Evolutionary conservation across 2,888 invertebrate species (phyloP).

Genomic region (Xylota segnis): DNA sequence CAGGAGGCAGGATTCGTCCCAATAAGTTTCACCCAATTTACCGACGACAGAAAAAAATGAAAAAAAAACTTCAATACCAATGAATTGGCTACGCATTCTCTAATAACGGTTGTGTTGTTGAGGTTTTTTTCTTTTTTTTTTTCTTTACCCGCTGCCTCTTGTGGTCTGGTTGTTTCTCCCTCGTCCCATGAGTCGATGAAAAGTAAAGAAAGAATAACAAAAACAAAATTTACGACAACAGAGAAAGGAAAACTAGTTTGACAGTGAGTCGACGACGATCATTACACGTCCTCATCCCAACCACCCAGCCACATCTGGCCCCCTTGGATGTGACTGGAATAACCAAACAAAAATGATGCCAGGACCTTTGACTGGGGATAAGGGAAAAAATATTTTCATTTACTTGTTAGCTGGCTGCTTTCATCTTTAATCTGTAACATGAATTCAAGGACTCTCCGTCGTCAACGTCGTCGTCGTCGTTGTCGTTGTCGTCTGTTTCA

Average conservation of each 20-base stretch:
- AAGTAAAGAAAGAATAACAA: neutral
- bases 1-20: conserved; percentile 8
- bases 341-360: conserved; percentile 21
- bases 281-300: conserved; percentile 37
- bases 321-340: conserved; percentile 49
- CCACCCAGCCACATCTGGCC: neutral
- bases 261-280: conserved; percentile 37
- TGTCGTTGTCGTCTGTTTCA: conserved; percentile 43
- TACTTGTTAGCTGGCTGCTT: conserved; percentile 56
- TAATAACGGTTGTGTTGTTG: conserved; percentile 13
- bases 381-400: conserved; percentile 55
- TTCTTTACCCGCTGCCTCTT: neutral
- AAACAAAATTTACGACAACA: conserved; percentile 34
- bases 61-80: conserved; percentile 39
- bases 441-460: conserved; percentile 48
- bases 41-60: neutral
- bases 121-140: conserved; percentile 7
- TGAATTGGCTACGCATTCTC: conserved; percentile 45
- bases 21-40: conserved; percentile 30
- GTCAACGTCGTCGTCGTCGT: conserved; percentile 12
- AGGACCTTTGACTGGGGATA: conserved; percentile 20
- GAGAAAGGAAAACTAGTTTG: conserved; percentile 39
- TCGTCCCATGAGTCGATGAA: neutral
- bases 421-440: conserved; percentile 51
- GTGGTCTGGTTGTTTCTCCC: neutral